Base-by-base conservation (phyloP, 2,113 vertebrate genomes). In the Forbesichthys papilliferus region DNA sequence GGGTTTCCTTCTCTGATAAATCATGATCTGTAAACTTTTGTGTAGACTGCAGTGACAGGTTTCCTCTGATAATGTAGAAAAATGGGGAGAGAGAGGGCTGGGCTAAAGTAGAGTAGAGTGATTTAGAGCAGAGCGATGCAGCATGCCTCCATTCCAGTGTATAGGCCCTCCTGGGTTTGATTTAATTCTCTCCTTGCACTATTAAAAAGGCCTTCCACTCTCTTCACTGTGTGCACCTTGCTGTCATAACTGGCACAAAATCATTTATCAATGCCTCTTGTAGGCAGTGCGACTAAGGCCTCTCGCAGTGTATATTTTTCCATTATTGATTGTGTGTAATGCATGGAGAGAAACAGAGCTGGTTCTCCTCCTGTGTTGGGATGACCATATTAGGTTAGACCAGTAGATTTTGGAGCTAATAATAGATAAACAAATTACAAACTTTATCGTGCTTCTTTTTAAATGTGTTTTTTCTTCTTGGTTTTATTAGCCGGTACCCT, bases 231-330 rank as follows among this genome's bases (percentile, higher is more conserved):
- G 74, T 84, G 84, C 90, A 91, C 90, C 87, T 91, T 86, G 88
- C 91, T 91, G 91, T 91, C 91, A 92, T 89, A 91, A 89, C 85
- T 91, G 89, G 90, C 90, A 91, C 90, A 92, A 93, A 93, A 93
- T 92, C 88, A 92, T 92, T 92, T 89, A 90, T 91, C 90, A 90
- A 81, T 85, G 89, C 83, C 63, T 85, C 80, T 83, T 75, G 78
- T 66, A 81, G 82, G 79, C 82, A 82, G 73, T 68, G 76, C 67
- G 64, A 76, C 86, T 82, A 81, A 83, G 82, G 88, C 79, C 83
- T 83, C 89, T 85, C 61, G 14, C 81, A 83, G 83, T 90, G 80
- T 90, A 88, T 90, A 85, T 88, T 89, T 86, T 85, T 86, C 84
- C 79, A 78, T 87, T 92, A 93, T 92, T 92, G 92, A 92, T 91